A percentile compares a stretch with the other conserved stretches of the same genome.
These are phyloP conservation scores for Heliconius ethilla DNA, from an alignment of 2,888 invertebrate genomes.

Conservation along the genomic window DNA sequence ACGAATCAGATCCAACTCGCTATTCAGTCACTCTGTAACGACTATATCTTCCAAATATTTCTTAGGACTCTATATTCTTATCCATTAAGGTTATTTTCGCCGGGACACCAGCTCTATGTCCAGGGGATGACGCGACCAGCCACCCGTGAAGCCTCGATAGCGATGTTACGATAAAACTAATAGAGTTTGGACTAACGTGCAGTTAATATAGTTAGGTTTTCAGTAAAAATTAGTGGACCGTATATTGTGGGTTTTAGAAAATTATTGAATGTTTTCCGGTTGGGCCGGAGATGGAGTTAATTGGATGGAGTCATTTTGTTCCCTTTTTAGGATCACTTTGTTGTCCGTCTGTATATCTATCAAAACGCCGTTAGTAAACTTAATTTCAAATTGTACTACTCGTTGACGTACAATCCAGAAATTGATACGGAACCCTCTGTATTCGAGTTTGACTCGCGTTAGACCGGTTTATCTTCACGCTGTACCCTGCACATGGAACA, in stretches of 20 bases:
- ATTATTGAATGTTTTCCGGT: conserved; percentile 23
- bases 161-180: conserved; percentile 60
- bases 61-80: conserved; percentile 12
- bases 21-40: conserved; percentile 39
- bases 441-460: too few relatives aligned
- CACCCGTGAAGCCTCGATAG: conserved; percentile 59
- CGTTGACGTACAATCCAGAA: too few relatives aligned
- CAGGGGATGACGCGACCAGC: conserved; percentile 52
- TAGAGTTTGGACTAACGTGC: conserved; percentile 58
- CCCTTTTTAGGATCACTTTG: not conserved
- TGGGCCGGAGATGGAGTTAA: not conserved
- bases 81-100: conserved; percentile 15
- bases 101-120: conserved; percentile 33
- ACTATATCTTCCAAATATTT: conserved; percentile 36
- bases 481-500: too few relatives aligned
- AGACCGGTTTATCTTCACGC: too few relatives aligned
- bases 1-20: conserved; percentile 44
- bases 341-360: too few relatives aligned
- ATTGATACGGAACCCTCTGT: too few relatives aligned
- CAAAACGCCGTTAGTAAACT: too few relatives aligned
- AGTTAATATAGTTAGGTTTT: conserved; percentile 51
- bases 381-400: too few relatives aligned
- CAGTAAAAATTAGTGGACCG: conserved; percentile 44
- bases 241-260: conserved; percentile 36
- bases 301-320: not conserved